Base-by-base conservation (phyloP, 2,113 vertebrate genomes). In the Paedocypris sp. region DNA sequence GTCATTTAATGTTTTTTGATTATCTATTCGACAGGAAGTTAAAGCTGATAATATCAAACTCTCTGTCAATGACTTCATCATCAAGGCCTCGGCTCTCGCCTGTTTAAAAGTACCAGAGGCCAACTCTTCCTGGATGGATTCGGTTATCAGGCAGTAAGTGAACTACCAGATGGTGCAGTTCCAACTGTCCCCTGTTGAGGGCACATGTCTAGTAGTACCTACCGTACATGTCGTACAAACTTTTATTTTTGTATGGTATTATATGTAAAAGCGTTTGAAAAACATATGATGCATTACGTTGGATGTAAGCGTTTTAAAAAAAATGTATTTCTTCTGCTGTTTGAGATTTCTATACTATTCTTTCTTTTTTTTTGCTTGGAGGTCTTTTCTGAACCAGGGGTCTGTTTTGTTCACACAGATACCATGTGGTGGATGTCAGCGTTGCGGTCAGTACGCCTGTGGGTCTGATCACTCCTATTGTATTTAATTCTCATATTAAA, bases 101-200 rank as follows among this genome's bases (percentile, higher is more conserved):
- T 99, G 95, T 79, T 77, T 97, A 72, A 97, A 97, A 78, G 92
- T 99, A 48, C 95, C 95, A 0, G 95, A 99, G 78, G 92, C 90
- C 51, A 99, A 99, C 81, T 99, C 94, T 32, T 97, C 93, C 2
- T 99, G 95, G 95, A 48, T 98, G 88, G 95, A 99, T 74, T 95
- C 94, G 0, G 87, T 98, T 58, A 99, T 99, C 67, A 89, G 95
- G 64, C 90, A 97, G 95, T 99, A 81, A 93, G 94, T 94, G 64
- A 26, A 47, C 42, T 60, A 23, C 35, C 29, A 43, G 20, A 8
- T n/a, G n/a, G 31, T 62, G 35, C 32, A 51, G 4, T 9, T 43
- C 23, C 10, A 11, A 5, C 43, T 11, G 4, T 22, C 15, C 18
- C 22, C 51, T 42, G 38, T 19, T 35, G 50, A 43, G 42, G 51